These are phyloP conservation scores for Lepilemur septentrionalis DNA, from an alignment of 2,797 vertebrate genomes.

Conservation along the genomic window DNA sequence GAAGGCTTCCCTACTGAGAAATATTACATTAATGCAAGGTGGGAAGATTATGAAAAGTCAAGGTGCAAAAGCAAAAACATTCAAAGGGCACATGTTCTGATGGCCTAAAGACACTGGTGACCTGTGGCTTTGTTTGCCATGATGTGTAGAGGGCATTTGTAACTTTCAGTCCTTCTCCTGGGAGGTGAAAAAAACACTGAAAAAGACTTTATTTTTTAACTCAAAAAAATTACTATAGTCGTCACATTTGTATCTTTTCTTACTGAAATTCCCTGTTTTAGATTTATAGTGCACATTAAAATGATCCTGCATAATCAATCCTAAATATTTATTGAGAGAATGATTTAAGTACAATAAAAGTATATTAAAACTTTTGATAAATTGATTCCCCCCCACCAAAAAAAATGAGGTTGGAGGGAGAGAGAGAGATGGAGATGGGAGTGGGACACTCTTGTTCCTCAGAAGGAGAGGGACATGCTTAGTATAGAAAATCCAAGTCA, in stretches of 20 bases:
- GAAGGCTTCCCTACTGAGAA: not conserved
- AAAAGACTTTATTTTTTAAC: not conserved
- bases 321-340: not conserved
- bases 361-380: not conserved
- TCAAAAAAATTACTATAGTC: not conserved
- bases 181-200: not conserved
- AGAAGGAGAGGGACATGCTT: not conserved
- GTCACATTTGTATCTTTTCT: not conserved
- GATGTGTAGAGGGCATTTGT: not conserved
- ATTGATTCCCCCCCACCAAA: not conserved
- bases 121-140: not conserved
- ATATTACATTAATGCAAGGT: not conserved
- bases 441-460: not conserved
- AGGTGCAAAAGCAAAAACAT: not conserved
- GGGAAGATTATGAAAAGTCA: not conserved
- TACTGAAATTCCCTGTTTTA: not conserved
- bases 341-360: conserved; percentile 5
- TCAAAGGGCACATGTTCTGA: not conserved
- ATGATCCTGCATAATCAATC: not conserved
- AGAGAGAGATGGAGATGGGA: not conserved
- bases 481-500: not conserved
- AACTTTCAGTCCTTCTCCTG: not conserved
- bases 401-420: not conserved
- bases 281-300: not conserved
- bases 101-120: not conserved